Conservation (phyloP, 92 coral and sea anemone genomes). For the Pocillopora grandis region DNA sequence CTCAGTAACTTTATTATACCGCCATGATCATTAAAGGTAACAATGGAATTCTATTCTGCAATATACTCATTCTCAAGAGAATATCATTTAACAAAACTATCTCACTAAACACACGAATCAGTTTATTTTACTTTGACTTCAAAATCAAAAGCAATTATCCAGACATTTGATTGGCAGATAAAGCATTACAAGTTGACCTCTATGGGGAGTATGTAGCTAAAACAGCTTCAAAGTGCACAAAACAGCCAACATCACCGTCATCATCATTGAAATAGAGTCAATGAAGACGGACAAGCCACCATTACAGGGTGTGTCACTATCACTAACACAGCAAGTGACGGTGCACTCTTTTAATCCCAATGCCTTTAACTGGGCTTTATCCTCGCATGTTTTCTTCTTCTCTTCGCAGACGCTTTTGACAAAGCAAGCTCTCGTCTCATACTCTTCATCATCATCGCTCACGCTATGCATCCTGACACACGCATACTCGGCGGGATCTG, state of each 20-base stretch:
- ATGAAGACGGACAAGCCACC: neutral
- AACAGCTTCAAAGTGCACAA: neutral
- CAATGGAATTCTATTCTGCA: neutral
- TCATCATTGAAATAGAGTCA: neutral
- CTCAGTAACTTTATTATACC: too few relatives aligned
- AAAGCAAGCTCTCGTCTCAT: neutral
- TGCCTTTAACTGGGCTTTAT: neutral
- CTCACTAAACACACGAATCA: neutral
- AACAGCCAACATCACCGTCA: neutral
- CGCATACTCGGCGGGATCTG: neutral
- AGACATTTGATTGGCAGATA: too few relatives aligned
- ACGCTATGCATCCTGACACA: neutral
- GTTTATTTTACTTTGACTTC: too few relatives aligned
- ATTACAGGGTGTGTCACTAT: constrained; percentile 4
- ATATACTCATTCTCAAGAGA: too few relatives aligned
- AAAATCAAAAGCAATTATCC: too few relatives aligned
- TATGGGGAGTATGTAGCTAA: neutral
- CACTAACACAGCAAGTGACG: neutral
- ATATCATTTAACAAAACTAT: neutral
- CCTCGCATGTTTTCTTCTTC: neutral
- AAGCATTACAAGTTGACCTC: neutral
- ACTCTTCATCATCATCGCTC: neutral
- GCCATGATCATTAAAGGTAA: too few relatives aligned
- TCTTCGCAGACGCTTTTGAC: neutral
- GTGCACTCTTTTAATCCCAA: neutral